Conservation (phyloP, 1,140 invertebrate genomes). For the Drosophila micromelanica region DNA sequence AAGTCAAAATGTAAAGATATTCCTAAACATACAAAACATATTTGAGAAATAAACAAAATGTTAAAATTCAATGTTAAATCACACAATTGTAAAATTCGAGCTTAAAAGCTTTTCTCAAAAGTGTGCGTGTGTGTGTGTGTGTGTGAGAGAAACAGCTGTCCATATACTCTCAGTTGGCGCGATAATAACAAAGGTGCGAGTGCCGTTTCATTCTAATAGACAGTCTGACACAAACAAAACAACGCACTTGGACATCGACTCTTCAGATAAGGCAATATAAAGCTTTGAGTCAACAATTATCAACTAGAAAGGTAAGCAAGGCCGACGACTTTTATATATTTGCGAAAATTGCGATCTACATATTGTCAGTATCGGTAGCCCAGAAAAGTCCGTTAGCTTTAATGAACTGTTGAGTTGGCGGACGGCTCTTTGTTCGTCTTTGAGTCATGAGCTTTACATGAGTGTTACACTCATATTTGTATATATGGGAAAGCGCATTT, state of each 20-base stretch:
- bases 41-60: conserved; percentile 63
- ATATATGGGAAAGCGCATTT: conserved; percentile 4
- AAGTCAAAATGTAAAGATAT: conserved; percentile 71
- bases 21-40: conserved; percentile 59
- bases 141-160: conserved; percentile 1
- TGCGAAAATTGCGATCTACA: neutral
- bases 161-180: neutral
- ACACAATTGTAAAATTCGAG: conserved; percentile 6
- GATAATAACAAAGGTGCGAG: conserved; percentile 23
- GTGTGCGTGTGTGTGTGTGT: neutral
- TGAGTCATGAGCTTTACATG: neutral
- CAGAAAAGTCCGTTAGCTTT: neutral
- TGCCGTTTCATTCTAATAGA: neutral
- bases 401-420: neutral
- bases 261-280: conserved; percentile 3
- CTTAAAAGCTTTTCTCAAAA: conserved; percentile 20
- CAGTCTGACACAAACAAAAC: conserved; percentile 6
- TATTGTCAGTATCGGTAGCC: neutral
- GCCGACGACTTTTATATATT: neutral
- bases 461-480: neutral
- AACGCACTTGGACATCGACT: conserved; percentile 1
- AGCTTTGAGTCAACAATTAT: conserved; percentile 3
- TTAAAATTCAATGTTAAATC: conserved; percentile 49
- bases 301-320: conserved; percentile 5
- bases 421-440: conserved; percentile 24